Evolutionary conservation across 2,888 invertebrate species (phyloP), one percentile per base, ranked within the genome.

Genomic region (Metacarcinus magister): DNA sequence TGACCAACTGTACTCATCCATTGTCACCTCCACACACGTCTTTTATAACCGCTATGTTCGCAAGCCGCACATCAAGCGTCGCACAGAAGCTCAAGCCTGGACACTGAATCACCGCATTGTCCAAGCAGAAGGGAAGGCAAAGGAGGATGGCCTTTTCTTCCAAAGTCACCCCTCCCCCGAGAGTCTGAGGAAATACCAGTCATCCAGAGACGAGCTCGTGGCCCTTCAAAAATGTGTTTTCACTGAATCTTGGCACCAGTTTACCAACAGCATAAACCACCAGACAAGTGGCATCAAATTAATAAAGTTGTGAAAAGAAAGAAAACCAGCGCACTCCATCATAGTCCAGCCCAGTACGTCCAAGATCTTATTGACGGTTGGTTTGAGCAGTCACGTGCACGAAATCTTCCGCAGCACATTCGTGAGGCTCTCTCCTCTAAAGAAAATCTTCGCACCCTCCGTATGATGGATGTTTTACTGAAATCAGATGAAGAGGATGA

Each of bases 131-230:
- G 43, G 39, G 46, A 92, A 92, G 48, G 2, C 92, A 19, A 0
- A 43, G 92, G 23, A 46, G 23, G 48, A 92, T 46, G 43, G 92
- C 48, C 92, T 46, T 92, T 39, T 16, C 44, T 92, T 44, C 48
- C 44, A 46, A 23, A 44, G 92, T 19, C 44, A 48, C 4, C 92
- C 48, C 32, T 44, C 46, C 16, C 48, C 92, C 28, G 92, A 16
- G 19, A n/a, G 19, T 92, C 92, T 92, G 16, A 8, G 16, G 0
- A 8, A 92, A 0, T 48, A 92, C 13, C 92, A 92, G 46, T 23
- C 28, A 44, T 46, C 92, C n/a, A 92, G 92, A 92, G 92, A 92
- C 44, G 92, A 92, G 23, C 92, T 92, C 23, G 10, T 92, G 32
- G 92, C 92, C 48, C 92, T 92, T 46, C 92, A 43, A 28, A 39